These are phyloP conservation scores for Cheilinus undulatus DNA, from an alignment of 2,113 vertebrate genomes.

Conservation along the genomic window DNA sequence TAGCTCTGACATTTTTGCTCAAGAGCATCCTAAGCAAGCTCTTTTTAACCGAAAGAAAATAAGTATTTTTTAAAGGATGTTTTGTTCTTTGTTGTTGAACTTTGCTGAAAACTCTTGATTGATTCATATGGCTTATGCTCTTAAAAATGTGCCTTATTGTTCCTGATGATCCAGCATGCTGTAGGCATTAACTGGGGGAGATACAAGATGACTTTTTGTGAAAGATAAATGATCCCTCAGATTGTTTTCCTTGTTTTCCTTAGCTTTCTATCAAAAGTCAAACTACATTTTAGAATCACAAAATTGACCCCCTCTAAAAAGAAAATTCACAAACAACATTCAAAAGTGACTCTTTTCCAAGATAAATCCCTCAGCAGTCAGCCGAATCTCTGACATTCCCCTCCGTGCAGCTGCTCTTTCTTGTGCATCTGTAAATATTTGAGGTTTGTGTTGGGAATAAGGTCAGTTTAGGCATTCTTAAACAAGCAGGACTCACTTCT, in stretches of 20 bases:
- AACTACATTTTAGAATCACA: slow-evolving; percentile 10
- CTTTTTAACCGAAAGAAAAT: background rate
- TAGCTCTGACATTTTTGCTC: slow-evolving; percentile 1
- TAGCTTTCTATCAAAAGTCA: too few relatives aligned
- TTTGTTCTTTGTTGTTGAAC: background rate
- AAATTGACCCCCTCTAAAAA: background rate
- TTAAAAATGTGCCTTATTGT: background rate
- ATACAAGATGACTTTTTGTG: too few relatives aligned
- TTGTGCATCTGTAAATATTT: slow-evolving; percentile 83
- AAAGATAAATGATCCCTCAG: too few relatives aligned
- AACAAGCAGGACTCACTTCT: slow-evolving; percentile 59
- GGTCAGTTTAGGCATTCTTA: slow-evolving; percentile 65
- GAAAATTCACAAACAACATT: background rate
- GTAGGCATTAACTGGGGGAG: too few relatives aligned
- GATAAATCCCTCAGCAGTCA: slow-evolving; percentile 9
- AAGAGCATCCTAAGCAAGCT: background rate
- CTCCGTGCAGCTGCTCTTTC: slow-evolving; percentile 4
- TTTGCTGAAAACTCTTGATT: background rate
- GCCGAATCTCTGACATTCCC: slow-evolving; percentile 8
- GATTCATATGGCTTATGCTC: background rate
- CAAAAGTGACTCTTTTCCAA: background rate
- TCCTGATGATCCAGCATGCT: background rate
- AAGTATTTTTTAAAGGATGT: background rate
- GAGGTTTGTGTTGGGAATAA: slow-evolving; percentile 77
- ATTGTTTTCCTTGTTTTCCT: too few relatives aligned